Evolutionary conservation across 2,888 invertebrate genomes (phyloP), one percentile per base, ranked within the genome.

Genomic region (Dicyrtoma fusca): DNA sequence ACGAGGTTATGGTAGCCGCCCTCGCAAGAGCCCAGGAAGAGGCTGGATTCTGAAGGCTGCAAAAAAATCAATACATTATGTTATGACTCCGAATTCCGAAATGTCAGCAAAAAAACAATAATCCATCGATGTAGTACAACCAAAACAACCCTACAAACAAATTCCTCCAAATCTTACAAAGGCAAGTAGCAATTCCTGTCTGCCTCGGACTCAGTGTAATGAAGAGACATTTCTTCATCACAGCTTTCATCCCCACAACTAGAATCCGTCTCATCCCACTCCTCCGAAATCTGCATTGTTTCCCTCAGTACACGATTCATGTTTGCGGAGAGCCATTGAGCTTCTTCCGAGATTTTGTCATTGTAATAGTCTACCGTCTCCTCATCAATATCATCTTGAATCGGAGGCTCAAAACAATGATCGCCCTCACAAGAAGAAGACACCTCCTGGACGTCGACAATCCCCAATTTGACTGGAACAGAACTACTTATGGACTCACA

Each of bases 201-300:
- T 25, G 25, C 63, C 13, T 70, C 19, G 11, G 62, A 70, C 19
- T 71, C 70, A 53, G 34, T 63, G 26, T 49, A 21, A 26, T 53
- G 44, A 1, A 63, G 62, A 13, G 51, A 25, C 42, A 61, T 62
- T 44, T 70, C 63, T 23, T 73, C 72, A 57, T 73, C 72, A 53
- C 68, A 73, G 61, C 72, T 73, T 25, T 68, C 59, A 61, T 69
- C 69, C n/a, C 72, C 72, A 55, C 69, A 73, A 55, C 72, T 73
- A 13, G 72, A 73, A 51, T 73, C 72, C 14, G 72, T 73, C 44
- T 73, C 72, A 51, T 73, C 72, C 69, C 68, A 73, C n/a, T 73
- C 69, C 44, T 63, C 25, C 17, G 70, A 63, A 34, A 63, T 23
- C 53, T 51, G 45, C 62, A 71, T 71, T 23, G 70, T 71, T 71